Conservation (phyloP, 2,888 invertebrate species). For the Galerucella calmariensis region DNA sequence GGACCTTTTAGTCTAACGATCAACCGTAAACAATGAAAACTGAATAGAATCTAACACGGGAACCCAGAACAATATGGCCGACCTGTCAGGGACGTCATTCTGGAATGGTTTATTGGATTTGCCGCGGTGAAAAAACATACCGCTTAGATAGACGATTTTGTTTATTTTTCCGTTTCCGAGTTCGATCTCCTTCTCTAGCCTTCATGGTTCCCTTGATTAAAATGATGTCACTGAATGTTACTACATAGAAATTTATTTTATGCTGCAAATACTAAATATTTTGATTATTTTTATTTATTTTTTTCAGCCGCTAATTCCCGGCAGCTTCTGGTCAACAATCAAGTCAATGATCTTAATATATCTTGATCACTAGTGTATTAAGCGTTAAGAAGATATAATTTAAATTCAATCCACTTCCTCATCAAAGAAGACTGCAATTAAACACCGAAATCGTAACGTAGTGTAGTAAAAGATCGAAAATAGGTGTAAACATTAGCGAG, state of each 20-base stretch:
- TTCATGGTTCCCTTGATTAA: too few species aligned
- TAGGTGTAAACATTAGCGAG: not conserved
- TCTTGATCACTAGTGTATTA: conserved; percentile 48
- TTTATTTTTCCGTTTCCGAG: too few species aligned
- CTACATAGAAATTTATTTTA: not conserved
- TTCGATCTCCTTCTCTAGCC: too few species aligned
- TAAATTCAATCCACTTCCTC: conserved; percentile 11
- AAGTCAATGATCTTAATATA: conserved; percentile 46
- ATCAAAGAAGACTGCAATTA: conserved; percentile 5
- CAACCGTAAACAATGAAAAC: too few species aligned
- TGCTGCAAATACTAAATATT: not conserved
- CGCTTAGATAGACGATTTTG: too few species aligned
- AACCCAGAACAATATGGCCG: too few species aligned
- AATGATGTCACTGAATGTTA: too few species aligned
- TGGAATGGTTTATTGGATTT: too few species aligned
- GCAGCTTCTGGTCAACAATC: conserved; percentile 48
- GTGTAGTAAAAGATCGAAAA: not conserved
- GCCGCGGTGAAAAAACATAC: too few species aligned
- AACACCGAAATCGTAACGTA: conserved; percentile 3
- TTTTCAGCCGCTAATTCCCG: conserved; percentile 50
- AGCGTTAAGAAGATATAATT: conserved; percentile 9
- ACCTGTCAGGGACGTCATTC: too few species aligned
- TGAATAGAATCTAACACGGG: too few species aligned
- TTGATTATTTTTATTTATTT: conserved; percentile 11
- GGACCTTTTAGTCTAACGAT: too few species aligned